Base-by-base conservation (phyloP, 2,888 invertebrate species). In the Plusia festucae region DNA sequence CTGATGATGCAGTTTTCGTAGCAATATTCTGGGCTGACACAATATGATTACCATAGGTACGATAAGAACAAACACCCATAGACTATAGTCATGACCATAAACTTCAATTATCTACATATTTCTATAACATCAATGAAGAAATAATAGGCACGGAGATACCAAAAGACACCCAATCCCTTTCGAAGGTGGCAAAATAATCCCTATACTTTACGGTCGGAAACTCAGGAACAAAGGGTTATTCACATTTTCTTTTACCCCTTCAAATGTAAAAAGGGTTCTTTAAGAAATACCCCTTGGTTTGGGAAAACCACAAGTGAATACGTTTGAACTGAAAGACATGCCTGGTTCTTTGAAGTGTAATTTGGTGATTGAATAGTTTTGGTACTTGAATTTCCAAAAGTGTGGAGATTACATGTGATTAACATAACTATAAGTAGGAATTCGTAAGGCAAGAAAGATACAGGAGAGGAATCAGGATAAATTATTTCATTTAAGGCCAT, bases 251-350 rank as follows among this genome's bases (percentile, higher is more conserved):
- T 71, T 65, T 51, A 11, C 49, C 77, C 74, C 69, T 77, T 70
- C 65, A 69, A 67, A 70, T 65, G 68, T 55, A 60, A 68, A 34
- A 69, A 40, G 61, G 67, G 68, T 64, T 76, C 65, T 76, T 73
- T 60, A 77, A 68, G 74, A 78, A 78, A 78, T 61, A 68, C 64
- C 68, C 34, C 60, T 46, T 60, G 55, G 13, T 68, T 68, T 52
- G 60, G 27, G 51, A 53, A 67, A 72, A 53, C 71, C 60, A 53
- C 54, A 55, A 53, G 69, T 59, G 75, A 65, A 65, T 53, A 58
- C 24, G 13, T 46, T 58, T 60, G 34, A 46, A 60, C 49, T 72
- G 65, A 58, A 78, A 76, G 70, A 78, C 32, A 60, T 61, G 53
- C 53, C 53, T n/a, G n/a, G 56, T 57, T 46, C 58, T 76, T 72